Percentiles rank a stretch among this genome's conserved stretches.
These are phyloP conservation scores for Anguilla anguilla DNA, from an alignment of 2,797 vertebrate species.

Conservation along the genomic window DNA sequence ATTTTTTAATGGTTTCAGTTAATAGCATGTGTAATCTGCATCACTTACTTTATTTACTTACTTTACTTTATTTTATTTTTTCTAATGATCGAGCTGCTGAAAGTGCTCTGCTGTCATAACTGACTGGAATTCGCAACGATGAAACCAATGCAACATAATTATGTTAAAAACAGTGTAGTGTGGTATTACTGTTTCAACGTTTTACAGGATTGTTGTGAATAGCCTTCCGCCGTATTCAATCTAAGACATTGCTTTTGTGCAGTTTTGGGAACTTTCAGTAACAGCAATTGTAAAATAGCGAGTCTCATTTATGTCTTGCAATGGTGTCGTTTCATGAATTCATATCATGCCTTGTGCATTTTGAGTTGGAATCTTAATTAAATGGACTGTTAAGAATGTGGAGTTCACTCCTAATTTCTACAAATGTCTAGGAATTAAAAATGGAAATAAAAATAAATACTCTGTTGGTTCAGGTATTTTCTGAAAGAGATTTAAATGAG, in stretches of 20 bases:
- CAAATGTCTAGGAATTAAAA: constrained; percentile 6
- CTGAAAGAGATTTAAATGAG: constrained; percentile 1
- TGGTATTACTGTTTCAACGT: not conserved
- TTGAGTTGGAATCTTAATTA: constrained; percentile 3
- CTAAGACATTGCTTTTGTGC: constrained; percentile 12
- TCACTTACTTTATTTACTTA: constrained; percentile 1
- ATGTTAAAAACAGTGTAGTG: not conserved
- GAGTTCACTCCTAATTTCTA: not conserved
- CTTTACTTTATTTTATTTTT: not conserved
- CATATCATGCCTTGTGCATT: not conserved
- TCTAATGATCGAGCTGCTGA: not conserved
- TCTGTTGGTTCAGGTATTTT: not conserved
- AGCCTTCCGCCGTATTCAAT: not conserved
- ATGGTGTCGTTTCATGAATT: not conserved
- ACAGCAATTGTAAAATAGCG: not conserved
- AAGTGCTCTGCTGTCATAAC: not conserved
- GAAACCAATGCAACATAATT: not conserved
- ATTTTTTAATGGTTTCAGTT: not conserved
- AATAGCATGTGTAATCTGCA: not conserved
- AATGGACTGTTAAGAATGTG: not conserved
- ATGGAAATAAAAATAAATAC: not conserved
- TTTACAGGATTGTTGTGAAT: not conserved
- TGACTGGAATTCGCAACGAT: not conserved
- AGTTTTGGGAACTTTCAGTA: not conserved
- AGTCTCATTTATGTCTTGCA: not conserved